Percentiles rank a stretch among this genome's conserved stretches.
Evolutionary conservation across 92 coral and sea anemone genomes (phyloP).

Genomic region (Phymanthus crucifer): DNA sequence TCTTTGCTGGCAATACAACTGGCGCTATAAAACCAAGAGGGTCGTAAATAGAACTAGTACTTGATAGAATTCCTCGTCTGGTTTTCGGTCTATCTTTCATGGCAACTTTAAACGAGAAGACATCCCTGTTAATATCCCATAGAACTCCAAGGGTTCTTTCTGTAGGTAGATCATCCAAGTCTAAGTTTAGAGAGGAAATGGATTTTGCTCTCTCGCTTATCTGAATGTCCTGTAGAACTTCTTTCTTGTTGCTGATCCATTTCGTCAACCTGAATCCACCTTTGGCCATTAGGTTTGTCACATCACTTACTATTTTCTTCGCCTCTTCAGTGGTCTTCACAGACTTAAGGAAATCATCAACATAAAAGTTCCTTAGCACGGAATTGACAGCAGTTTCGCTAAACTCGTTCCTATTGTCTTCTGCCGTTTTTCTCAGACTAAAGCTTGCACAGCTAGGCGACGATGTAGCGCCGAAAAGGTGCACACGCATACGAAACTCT

Average conservation of each 20-base stretch:
- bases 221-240: background rate
- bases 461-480: background rate
- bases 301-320: background rate
- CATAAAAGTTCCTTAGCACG: conserved; percentile 3
- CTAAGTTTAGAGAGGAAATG: background rate
- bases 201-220: background rate
- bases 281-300: background rate
- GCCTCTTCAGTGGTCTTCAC: background rate
- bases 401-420: conserved; percentile 1
- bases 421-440: background rate
- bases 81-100: conserved; percentile 9
- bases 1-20: conserved; percentile 2
- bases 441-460: conserved; percentile 8
- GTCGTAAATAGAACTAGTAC: conserved; percentile 21
- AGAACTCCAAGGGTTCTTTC: conserved; percentile 10
- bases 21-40: conserved; percentile 32
- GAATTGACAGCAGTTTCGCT: background rate
- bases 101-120: background rate
- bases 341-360: conserved; percentile 8
- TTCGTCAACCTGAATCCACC: conserved; percentile 5
- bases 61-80: conserved; percentile 24
- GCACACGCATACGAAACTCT: conserved; percentile 1
- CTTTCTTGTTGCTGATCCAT: background rate
- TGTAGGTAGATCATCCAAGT: background rate
- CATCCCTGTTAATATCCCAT: background rate